Conservation (phyloP, 35 echinoderm and acorn worm species). For the Anneissia japonica region DNA sequence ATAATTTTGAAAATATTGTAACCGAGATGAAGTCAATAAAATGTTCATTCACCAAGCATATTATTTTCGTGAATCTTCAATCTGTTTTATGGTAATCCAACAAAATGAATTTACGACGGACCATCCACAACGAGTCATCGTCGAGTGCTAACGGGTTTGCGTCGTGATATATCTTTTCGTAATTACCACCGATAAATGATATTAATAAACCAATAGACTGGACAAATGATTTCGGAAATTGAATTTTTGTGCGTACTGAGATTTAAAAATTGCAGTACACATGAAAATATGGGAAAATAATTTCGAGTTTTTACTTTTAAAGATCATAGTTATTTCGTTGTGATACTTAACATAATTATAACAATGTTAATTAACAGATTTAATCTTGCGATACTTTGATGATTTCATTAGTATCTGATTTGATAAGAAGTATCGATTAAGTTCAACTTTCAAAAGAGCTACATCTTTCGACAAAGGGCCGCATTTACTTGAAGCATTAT, state of each 20-base stretch:
- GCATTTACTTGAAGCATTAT: neutral
- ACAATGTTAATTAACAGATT: neutral
- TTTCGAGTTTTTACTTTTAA: neutral
- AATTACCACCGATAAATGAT: neutral
- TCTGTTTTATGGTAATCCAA: neutral
- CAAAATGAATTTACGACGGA: neutral
- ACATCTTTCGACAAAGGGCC: neutral
- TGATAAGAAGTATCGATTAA: neutral
- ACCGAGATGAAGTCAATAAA: slow-evolving; percentile 1
- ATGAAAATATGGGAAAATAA: neutral
- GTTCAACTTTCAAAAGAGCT: neutral
- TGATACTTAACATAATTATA: neutral
- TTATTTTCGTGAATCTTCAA: neutral
- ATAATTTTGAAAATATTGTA: neutral
- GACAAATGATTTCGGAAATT: neutral
- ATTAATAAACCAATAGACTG: slow-evolving; percentile 2
- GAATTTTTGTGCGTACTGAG: neutral
- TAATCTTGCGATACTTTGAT: neutral
- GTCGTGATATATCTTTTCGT: neutral
- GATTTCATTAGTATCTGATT: neutral
- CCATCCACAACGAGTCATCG: neutral
- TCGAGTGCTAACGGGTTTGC: neutral
- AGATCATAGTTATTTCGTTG: no score
- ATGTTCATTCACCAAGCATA: neutral
- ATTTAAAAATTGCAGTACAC: neutral